Conservation (phyloP, 2,888 invertebrate species). For the Tinea trinotella region DNA sequence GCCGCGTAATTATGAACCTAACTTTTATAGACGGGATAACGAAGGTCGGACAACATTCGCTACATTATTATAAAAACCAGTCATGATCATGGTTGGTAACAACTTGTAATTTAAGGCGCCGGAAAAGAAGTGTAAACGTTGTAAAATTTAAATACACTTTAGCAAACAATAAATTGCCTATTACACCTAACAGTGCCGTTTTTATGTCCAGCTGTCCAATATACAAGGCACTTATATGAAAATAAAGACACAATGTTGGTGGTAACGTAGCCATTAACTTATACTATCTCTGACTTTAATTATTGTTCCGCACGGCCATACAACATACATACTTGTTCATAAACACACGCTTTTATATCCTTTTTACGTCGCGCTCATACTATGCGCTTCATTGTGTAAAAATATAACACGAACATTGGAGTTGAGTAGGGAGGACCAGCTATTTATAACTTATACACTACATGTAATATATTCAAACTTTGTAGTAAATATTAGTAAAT, state of each 20-base stretch:
- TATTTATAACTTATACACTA: no score
- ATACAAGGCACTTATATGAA: not conserved
- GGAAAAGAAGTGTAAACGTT: not conserved
- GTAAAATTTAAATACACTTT: not conserved
- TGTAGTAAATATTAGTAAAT: no score
- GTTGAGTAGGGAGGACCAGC: no score
- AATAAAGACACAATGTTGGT: not conserved
- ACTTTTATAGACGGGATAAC: constrained; percentile 1
- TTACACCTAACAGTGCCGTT: not conserved
- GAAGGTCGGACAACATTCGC: constrained; percentile 10
- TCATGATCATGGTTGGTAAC: constrained; percentile 6
- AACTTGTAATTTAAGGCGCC: not conserved
- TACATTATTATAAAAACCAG: constrained; percentile 9
- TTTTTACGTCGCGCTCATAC: not conserved
- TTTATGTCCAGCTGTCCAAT: not conserved
- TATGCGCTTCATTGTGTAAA: not conserved
- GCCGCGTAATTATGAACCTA: not conserved
- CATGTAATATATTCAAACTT: no score
- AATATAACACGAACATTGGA: not conserved
- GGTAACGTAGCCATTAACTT: not conserved
- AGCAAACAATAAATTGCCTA: not conserved
- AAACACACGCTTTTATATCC: not conserved
- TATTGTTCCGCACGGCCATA: not conserved
- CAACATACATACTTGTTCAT: not conserved
- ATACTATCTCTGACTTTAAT: not conserved